These are phyloP conservation scores for Drosophila mimica DNA, from an alignment of 2,888 invertebrate genomes.

Conservation along the genomic window DNA sequence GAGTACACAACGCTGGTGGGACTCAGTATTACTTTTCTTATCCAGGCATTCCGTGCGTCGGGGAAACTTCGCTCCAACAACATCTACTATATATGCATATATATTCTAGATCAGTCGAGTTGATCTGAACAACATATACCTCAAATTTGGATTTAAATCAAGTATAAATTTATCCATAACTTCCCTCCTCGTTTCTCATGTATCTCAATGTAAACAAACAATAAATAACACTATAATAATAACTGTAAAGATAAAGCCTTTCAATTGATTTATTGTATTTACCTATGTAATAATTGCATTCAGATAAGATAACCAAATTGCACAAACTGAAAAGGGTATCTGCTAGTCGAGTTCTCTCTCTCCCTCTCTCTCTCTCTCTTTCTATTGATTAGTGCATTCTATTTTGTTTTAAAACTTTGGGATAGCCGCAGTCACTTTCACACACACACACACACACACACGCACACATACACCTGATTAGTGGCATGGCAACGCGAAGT, in stretches of 20 bases:
- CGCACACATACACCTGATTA: slow-evolving; percentile 34
- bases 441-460: neutral
- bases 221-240: neutral
- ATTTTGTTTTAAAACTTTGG: slow-evolving; percentile 12
- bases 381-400: neutral
- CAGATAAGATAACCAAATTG: neutral
- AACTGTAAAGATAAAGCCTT: neutral
- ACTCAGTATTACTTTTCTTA: too few relatives aligned
- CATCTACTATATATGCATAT: too few relatives aligned
- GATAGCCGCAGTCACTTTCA: slow-evolving; percentile 32
- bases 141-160: too few relatives aligned
- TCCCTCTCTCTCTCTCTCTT: neutral
- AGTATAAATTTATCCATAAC: too few relatives aligned
- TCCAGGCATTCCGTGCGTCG: too few relatives aligned
- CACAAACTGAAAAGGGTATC: neutral
- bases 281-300: neutral
- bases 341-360: neutral
- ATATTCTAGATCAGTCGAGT: too few relatives aligned
- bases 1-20: too few relatives aligned
- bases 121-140: too few relatives aligned
- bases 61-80: too few relatives aligned
- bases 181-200: too few relatives aligned
- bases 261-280: neutral
- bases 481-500: slow-evolving; percentile 33
- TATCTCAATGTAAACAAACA: too few relatives aligned